Percentiles rank a stretch among this genome's conserved stretches.
These are phyloP conservation scores for Apodemus sylvaticus DNA, from an alignment of 2,113 vertebrate species.

Conservation along the genomic window DNA sequence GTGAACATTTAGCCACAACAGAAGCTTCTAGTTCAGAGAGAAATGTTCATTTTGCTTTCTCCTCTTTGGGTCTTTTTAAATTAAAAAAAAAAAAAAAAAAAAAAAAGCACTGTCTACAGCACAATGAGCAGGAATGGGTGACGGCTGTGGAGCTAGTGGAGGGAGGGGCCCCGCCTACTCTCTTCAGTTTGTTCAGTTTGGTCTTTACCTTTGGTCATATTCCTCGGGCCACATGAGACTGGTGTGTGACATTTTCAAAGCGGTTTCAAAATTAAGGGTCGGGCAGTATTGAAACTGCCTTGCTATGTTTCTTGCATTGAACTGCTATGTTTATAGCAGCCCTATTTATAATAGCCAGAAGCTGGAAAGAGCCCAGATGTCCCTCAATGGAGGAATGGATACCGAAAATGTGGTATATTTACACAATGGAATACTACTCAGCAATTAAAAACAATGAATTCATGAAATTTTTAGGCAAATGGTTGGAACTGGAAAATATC, in stretches of 20 bases:
- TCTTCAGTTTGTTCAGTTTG: background rate
- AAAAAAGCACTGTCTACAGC: too few species aligned
- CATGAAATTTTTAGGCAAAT: too few species aligned
- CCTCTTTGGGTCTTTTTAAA: background rate
- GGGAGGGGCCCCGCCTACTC: background rate
- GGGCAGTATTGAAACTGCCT: background rate
- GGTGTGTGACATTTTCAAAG: conserved; percentile 2
- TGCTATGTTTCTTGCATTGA: too few species aligned
- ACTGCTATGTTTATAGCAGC: too few species aligned
- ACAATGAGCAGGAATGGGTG: background rate
- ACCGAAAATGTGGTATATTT: too few species aligned
- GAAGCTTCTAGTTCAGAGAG: background rate
- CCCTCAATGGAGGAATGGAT: too few species aligned
- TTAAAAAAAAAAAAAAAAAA: background rate
- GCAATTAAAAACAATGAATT: too few species aligned
- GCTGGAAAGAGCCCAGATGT: too few species aligned
- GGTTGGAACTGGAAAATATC: too few species aligned
- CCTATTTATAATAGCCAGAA: too few species aligned
- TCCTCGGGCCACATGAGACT: background rate
- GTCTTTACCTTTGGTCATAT: too few species aligned
- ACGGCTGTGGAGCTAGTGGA: accelerated
- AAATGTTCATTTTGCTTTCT: background rate
- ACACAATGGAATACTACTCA: too few species aligned
- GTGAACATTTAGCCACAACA: background rate
- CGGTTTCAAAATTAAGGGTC: conserved; percentile 33